Conservation (phyloP, 1,140 invertebrate genomes). For the Eupristina koningsbergeri region DNA sequence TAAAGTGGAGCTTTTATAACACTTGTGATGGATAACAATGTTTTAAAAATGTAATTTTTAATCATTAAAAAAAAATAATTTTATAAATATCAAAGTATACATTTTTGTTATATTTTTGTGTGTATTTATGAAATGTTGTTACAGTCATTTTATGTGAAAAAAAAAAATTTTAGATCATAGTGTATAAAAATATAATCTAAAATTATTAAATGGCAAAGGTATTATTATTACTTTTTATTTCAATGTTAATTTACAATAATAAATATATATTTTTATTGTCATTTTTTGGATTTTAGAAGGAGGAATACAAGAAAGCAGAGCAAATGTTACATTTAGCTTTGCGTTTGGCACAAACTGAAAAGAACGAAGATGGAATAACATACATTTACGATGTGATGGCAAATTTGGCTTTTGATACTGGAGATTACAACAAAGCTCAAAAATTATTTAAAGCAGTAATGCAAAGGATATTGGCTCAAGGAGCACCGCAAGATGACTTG, state of each 20-base stretch:
- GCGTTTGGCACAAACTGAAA: constrained; percentile 85
- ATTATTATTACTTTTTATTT: constrained; percentile 6
- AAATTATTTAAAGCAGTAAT: constrained; percentile 87
- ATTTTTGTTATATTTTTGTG: constrained; percentile 7
- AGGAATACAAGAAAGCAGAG: constrained; percentile 87
- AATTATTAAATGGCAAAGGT: constrained; percentile 3
- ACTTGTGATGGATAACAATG: neutral
- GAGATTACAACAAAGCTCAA: constrained; percentile 87
- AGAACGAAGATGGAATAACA: constrained; percentile 83
- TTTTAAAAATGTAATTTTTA: neutral
- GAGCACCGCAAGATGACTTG: constrained; percentile 81
- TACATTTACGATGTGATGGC: constrained; percentile 94
- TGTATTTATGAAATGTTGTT: neutral
- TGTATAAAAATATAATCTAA: constrained; percentile 13
- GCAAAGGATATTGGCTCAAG: constrained; percentile 81
- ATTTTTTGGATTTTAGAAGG: constrained; percentile 74
- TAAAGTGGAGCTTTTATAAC: neutral
- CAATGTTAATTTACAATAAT: neutral
- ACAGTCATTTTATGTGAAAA: neutral
- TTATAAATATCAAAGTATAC: neutral
- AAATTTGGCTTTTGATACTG: constrained; percentile 86
- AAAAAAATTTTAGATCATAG: neutral
- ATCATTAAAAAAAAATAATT: neutral
- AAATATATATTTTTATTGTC: neutral
- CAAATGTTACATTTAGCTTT: constrained; percentile 87